These are phyloP conservation scores for Sceliomorpha sp. DNA, from an alignment of 2,888 invertebrate genomes.

Conservation along the genomic window DNA sequence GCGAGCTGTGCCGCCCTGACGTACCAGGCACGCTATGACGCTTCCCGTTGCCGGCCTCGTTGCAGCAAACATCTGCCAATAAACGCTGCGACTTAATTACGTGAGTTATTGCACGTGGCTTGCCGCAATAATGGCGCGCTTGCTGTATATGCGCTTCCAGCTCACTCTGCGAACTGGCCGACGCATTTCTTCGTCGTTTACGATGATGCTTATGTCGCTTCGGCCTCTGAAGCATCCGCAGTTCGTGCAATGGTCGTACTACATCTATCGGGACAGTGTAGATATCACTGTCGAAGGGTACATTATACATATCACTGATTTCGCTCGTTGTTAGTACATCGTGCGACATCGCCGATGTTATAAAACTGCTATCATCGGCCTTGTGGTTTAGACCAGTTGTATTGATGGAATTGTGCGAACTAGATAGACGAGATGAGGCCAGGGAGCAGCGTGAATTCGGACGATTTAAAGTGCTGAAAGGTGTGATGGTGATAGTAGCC, in stretches of 20 bases:
- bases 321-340: conserved; percentile 89
- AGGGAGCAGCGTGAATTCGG: conserved; percentile 89
- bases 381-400: conserved; percentile 85
- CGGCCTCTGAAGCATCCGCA: conserved; percentile 80
- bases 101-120: conserved; percentile 75
- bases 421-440: conserved; percentile 89
- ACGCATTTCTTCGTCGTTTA: conserved; percentile 80
- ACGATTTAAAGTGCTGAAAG: conserved; percentile 80
- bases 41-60: conserved; percentile 80
- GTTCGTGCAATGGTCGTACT: conserved; percentile 83
- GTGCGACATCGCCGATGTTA: conserved; percentile 93
- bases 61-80: conserved; percentile 70
- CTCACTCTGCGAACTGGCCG: conserved; percentile 81
- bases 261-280: conserved; percentile 93
- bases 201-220: conserved; percentile 80
- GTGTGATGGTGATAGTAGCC: conserved; percentile 74
- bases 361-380: conserved; percentile 91
- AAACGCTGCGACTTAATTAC: conserved; percentile 77
- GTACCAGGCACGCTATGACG: conserved; percentile 87
- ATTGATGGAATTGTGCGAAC: conserved; percentile 89
- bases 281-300: conserved; percentile 93
- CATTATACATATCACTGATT: conserved; percentile 91
- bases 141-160: conserved; percentile 77
- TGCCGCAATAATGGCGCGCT: conserved; percentile 76
- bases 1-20: conserved; percentile 78